Conservation (phyloP, 2,113 vertebrate genomes). For the Carettochelys insculpta region DNA sequence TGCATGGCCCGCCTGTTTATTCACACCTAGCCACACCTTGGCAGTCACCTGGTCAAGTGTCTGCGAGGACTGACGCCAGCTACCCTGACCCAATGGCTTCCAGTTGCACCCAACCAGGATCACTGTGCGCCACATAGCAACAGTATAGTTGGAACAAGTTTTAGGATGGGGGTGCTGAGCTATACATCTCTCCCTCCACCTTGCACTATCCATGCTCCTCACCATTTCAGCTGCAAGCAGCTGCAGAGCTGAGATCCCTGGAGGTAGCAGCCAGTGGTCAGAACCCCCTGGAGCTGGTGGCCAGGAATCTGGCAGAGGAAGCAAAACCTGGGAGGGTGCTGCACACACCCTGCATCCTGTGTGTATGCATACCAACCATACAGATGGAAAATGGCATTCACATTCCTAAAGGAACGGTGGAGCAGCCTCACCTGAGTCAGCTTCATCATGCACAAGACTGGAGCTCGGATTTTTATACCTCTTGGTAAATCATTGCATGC, state of each 20-base stretch:
- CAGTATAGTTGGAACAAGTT: too few species aligned
- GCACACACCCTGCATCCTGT: too few species aligned
- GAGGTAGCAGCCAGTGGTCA: too few species aligned
- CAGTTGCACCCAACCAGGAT: background rate
- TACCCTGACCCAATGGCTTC: background rate
- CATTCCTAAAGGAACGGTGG: background rate
- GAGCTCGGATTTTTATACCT: background rate
- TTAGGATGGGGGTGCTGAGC: too few species aligned
- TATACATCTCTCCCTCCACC: too few species aligned
- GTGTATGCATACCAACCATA: background rate
- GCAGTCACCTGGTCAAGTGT: background rate
- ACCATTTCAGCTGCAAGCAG: too few species aligned
- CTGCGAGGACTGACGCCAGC: background rate
- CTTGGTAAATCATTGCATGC: background rate
- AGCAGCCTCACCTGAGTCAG: background rate
- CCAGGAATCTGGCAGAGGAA: too few species aligned
- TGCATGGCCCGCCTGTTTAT: background rate
- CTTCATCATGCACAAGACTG: background rate
- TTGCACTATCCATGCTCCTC: too few species aligned
- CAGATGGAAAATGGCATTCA: background rate
- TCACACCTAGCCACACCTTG: too few species aligned
- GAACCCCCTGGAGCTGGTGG: too few species aligned
- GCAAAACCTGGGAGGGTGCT: too few species aligned
- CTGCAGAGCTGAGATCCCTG: too few species aligned
- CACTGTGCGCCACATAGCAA: background rate